Base-by-base conservation (phyloP, 2,888 invertebrate species). In the Anarsia innoxiella region DNA sequence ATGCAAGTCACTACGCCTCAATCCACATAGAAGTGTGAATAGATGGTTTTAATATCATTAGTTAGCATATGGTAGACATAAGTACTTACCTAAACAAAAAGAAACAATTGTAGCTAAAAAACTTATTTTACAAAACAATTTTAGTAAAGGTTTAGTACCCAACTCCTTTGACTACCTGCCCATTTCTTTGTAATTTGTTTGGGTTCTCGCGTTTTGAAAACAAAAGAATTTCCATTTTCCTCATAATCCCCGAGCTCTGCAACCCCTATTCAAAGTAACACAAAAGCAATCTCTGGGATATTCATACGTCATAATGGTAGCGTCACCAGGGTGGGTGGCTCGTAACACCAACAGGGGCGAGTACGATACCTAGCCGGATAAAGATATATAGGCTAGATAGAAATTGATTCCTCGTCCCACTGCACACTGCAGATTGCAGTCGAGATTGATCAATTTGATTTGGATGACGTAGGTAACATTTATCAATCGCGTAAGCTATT, bases 381-480 rank as follows among this genome's bases (percentile, higher is more conserved):
- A 19, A 19, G 19, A 8, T 3, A 12, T 27, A 8, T 16, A 26
- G 16, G 26, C n/a, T n/a, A 29, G 10, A 26, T 11, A 15, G 23
- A 23, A 16, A 36, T 31, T 40, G 39, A 40, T 40, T 40, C 31
- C 31, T 31, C 27, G 39, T 31, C 26, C 14, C 31, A 23, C 16
- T 31, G 39, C 12, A 10, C 39, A 15, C 12, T 40, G 39, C 36
- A 40, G 39, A 36, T 36, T 40, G 39, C 39, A 36, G 23, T 6
- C 12, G 23, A 11, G n/a, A 12, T 29, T 23, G 31, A 12, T 23
- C 16, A 1, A 12, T 3, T 19, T 19, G 19, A n/a, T n/a, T n/a
- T n/a, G n/a, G n/a, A n/a, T n/a, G n/a, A n/a, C n/a, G n/a, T n/a
- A n/a, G n/a, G n/a, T n/a, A n/a, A n/a, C n/a, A n/a, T n/a, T n/a